Conservation (phyloP, 2,888 invertebrate species). For the Therioaphis trifolii region DNA sequence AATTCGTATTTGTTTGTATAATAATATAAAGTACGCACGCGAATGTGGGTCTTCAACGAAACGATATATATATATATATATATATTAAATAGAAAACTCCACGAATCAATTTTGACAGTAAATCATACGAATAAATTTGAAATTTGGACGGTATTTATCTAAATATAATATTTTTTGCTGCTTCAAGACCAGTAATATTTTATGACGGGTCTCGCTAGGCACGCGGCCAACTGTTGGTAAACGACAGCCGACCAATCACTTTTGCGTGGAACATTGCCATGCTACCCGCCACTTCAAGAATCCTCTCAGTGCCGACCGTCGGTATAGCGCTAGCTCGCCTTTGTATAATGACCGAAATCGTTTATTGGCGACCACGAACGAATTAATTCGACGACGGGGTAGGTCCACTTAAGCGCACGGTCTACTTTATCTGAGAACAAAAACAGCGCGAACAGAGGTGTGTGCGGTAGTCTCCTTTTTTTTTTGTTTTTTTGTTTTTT, state of each 20-base stretch:
- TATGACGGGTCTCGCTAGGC: conserved; percentile 57
- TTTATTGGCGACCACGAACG: conserved; percentile 38
- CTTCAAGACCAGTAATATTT: conserved; percentile 46
- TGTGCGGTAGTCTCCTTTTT: neutral
- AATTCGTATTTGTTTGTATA: neutral
- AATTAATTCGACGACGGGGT: neutral
- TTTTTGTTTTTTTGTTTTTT: neutral
- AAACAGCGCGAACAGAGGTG: neutral
- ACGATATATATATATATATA: no score
- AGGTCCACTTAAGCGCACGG: neutral
- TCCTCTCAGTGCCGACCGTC: neutral
- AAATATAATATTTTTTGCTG: neutral
- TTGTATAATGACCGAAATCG: conserved; percentile 51
- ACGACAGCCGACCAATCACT: conserved; percentile 62
- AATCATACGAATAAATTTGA: conserved; percentile 25
- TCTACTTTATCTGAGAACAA: neutral
- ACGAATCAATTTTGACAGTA: conserved; percentile 8
- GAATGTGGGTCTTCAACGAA: no score
- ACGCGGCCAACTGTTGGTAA: conserved; percentile 61
- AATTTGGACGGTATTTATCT: conserved; percentile 26
- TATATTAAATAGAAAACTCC: neutral
- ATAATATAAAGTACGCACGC: neutral
- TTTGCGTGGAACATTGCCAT: conserved; percentile 60
- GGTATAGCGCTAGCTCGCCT: neutral
- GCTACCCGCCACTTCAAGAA: conserved; percentile 30